Evolutionary conservation across 2,797 vertebrate species (phyloP), one percentile per base, ranked within the genome.

Genomic region (Poecile montanus): DNA sequence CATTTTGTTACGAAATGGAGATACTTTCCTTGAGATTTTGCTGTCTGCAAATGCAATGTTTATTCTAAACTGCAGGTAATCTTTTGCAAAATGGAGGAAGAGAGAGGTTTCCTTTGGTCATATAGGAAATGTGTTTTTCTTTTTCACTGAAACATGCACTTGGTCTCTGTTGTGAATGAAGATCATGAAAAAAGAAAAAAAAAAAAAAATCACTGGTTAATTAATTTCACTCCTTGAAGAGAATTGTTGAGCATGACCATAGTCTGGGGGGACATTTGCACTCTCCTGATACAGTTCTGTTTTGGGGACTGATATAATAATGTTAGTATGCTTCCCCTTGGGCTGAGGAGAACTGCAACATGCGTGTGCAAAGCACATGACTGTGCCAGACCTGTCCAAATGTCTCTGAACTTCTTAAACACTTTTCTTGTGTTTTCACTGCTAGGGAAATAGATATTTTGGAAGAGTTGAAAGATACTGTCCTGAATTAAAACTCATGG

Each of bases 291-390:
- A 53, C 34, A n/a, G 40, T 61, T 83, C 38, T 70, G 8, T 16
- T 88, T 71, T 29, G 22, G 1, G 13, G 22, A 16, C 22, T 62
- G 13, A 21, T 4, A 1, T 60, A 32, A 7, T 57, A 20, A 22
- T 6, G 38, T 58, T 51, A 50, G 7, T 14, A 11, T 15, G 0
- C 21, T 60, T 83, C 50, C 32, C 13, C 12, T 21, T 65, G 42
- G 27, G 19, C 30, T 48, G 14, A 34, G 17, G 18, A 0, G 0
- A n/a, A 58, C 34, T 4, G 0, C 67, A 72, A 13, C 25, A 5
- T 18, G 4, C 63, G 16, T 54, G 22, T 38, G 7, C 26, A 38
- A 57, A 83, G 34, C 34, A n/a, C 21, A 14, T 38, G 42, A 11
- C 26, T 53, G 5, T 66, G 13, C 72, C 30, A 68, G 32, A 72